Base-by-base conservation (phyloP, 2,113 vertebrate genomes). In the Pituophis catenifer region DNA sequence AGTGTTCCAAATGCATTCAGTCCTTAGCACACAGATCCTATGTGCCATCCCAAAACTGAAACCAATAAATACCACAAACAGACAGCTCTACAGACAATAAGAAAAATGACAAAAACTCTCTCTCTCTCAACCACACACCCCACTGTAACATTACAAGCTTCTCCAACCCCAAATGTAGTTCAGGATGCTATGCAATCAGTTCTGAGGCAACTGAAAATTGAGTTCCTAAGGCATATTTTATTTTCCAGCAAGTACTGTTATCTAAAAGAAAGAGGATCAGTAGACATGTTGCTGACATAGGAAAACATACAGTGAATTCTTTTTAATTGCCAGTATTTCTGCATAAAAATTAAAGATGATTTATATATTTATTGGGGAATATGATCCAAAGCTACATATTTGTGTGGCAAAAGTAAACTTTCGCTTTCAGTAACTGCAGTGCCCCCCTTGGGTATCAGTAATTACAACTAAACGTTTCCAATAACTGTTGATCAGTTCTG, bases 221-320 rank as follows among this genome's bases (percentile, higher is more conserved):
- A 81, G 29, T 65, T 75, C 21, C 58, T 90, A 89, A 94, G 93
- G 93, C 15, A 44, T 92, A 91, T 75, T 94, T 55, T 96, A 86
- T 89, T 53, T 44, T 29, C 89, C 86, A 54, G 75, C 81, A 94
- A 94, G 90, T 33, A 86, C 0, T 91, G 55, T n/a, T 87, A 93
- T 89, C 54, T 92, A 54, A 75, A 95, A 94, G 86, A 92, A 19
- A 50, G 88, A 85, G 85, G 62, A n/a, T n/a, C 12, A 70, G 12
- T 33, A 70, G 93, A 92, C 85, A 88, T 1, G 5, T 90, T 29
- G 89, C 81, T 62, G 55, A 87, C 0, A 0, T 55, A 59, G 57
- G 90, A 95, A 96, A 97, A 97, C 70, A 81, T 33, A n/a, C 58
- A 38, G 33, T 81, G 70, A 81, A 81, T 81, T 38, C 15, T 81